phyloP scores from a whole-genome alignment of 2,888 invertebrate genomes.

The Thymelicus acteon region DNA sequence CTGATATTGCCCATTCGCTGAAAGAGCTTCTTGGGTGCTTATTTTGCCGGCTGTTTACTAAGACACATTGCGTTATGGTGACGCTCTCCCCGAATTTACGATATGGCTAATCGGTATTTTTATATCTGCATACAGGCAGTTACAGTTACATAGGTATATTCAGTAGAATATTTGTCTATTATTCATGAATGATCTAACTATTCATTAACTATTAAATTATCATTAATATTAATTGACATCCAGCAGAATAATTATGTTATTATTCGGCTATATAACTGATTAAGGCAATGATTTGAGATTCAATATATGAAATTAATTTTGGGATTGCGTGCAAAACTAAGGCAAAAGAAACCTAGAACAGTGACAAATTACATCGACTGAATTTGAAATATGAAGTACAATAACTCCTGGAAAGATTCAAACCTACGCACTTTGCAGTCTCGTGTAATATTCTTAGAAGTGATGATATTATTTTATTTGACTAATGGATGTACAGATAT shows the following conservation, averaged over 20 bases:
- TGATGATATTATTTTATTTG: background rate
- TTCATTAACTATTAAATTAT: no score
- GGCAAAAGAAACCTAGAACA: background rate
- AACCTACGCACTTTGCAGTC: background rate
- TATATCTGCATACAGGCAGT: background rate
- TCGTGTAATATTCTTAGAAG: background rate
- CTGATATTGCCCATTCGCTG: constrained; percentile 54
- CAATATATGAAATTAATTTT: background rate
- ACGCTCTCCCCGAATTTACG: constrained; percentile 6
- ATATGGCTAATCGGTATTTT: background rate
- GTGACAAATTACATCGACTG: background rate
- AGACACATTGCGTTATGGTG: constrained; percentile 30
- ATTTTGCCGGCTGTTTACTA: constrained; percentile 41
- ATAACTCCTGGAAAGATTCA: constrained; percentile 1
- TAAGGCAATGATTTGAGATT: background rate
- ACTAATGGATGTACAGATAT: background rate
- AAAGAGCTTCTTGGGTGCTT: constrained; percentile 46
- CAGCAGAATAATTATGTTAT: no score
- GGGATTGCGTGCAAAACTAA: background rate
- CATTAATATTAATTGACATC: no score
- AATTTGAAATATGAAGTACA: constrained; percentile 2
- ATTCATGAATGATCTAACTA: no score
- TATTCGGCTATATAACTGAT: no score
- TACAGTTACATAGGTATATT: no score
- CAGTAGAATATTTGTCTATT: no score